These are phyloP conservation scores for Peromyscus leucopus DNA, from an alignment of 2,113 vertebrate genomes.

Conservation along the genomic window DNA sequence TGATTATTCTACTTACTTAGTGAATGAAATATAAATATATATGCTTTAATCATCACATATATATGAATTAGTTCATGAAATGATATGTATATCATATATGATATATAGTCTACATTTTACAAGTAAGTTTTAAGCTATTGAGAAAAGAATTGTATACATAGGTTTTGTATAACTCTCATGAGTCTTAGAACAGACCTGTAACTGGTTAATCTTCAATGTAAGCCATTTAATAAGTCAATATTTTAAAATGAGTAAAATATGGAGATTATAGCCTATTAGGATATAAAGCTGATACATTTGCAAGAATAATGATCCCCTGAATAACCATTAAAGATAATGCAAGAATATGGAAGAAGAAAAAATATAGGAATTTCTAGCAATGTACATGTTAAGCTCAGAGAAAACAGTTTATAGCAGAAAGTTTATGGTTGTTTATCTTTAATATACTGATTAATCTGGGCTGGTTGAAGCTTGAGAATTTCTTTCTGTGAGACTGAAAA, in stretches of 20 bases:
- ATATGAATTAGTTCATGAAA: background rate
- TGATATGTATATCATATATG: background rate
- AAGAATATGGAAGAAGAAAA: background rate
- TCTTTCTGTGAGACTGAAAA: background rate
- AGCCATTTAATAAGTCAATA: background rate
- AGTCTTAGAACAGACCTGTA: background rate
- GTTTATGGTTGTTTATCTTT: background rate
- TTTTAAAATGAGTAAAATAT: background rate
- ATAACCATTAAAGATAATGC: background rate
- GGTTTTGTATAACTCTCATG: background rate
- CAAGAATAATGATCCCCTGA: background rate
- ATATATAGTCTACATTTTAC: background rate
- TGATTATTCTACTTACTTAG: background rate
- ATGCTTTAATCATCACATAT: background rate
- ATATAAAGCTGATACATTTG: background rate
- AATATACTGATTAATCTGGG: background rate
- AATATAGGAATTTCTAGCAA: background rate
- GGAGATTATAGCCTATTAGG: background rate
- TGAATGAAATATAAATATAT: background rate
- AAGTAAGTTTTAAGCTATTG: background rate
- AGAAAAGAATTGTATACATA: background rate
- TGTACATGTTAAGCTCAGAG: background rate
- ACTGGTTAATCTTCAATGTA: background rate
- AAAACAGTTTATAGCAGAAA: background rate
- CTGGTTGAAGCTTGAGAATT: background rate